Conservation (phyloP, 2,113 vertebrate genomes). For the Gallinago paraguaiae region DNA sequence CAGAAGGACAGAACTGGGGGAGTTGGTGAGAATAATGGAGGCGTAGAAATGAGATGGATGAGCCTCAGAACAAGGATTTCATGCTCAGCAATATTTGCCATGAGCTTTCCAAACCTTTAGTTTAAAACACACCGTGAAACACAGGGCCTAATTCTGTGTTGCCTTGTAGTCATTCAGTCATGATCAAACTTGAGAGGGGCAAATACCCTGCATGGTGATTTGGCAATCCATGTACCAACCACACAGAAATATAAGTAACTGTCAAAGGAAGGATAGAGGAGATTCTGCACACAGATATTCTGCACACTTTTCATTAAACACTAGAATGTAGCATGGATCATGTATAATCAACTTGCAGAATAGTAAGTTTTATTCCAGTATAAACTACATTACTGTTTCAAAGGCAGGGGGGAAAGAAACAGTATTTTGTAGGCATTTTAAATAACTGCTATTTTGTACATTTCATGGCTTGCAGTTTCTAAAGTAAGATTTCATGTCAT, state of each 20-base stretch:
- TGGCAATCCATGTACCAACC: not conserved
- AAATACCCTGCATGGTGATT: not conserved
- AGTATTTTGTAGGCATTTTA: not conserved
- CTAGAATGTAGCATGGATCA: not conserved
- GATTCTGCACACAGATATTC: not conserved
- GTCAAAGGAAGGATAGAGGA: not conserved
- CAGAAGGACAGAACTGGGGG: not conserved
- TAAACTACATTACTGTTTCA: not conserved
- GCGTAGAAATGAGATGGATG: not conserved
- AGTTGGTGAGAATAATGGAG: not conserved
- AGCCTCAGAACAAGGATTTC: not conserved
- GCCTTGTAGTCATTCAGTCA: not conserved
- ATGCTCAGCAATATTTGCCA: not conserved
- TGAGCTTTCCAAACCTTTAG: not conserved
- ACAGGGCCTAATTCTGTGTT: not conserved
- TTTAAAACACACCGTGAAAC: not conserved
- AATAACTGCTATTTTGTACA: not conserved
- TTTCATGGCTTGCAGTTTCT: not conserved
- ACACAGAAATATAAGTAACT: not conserved
- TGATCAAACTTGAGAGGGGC: not conserved
- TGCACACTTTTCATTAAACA: not conserved
- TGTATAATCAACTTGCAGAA: not conserved
- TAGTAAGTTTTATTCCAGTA: not conserved
- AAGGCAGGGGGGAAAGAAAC: fast-evolving
- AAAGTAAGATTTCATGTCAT: not conserved